Evolutionary conservation across 2,888 invertebrate species (phyloP), one percentile per base, ranked within the genome.

Genomic region (Perithous albicinctus): DNA sequence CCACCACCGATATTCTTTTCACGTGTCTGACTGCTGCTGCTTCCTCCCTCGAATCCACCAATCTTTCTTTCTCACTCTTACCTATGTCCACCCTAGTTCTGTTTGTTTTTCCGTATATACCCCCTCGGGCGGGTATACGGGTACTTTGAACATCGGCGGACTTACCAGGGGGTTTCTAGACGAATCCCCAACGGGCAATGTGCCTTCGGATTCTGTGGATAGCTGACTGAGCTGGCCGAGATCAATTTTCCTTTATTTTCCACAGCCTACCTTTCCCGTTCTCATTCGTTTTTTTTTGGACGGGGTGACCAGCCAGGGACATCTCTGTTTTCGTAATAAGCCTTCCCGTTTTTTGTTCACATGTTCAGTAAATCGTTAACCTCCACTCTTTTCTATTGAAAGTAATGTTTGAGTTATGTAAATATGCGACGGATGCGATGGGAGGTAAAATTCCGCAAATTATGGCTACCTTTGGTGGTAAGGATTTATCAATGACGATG

Each of bases 1-100:
- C 56, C 59, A 63, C 63, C 66, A 51, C 70, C 61, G 72, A 78
- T 82, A 82, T 78, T 82, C 82, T 74, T 78, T 59, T 56, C 82
- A 76, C 82, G 82, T 78, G 78, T 82, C 75, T 75, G 64, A 61
- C 75, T 78, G 51, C 51, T 32, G 61, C 59, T 66, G n/a, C n/a
- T 59, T 54, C 48, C 51, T 51, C 26, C 51, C n/a, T n/a, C n/a
- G 12, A 56, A 29, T 26, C 54, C 54, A 12, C 48, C 23, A 7
- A n/a, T n/a, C 10, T 0, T 48, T 15, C 61, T 18, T 15, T 56
- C 56, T 70, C 59, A 15, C 35, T 70, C 64, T 59, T 20, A 63
- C 20, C 32, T 64, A 64, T 48, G 35, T 48, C 63, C 64, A 23
- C 63, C 38, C 29, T 48, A 48, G 70, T 69, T 70, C 59, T 66